Evolutionary conservation across 2,888 invertebrate genomes (phyloP).

Genomic region (Arctia plantaginis): DNA sequence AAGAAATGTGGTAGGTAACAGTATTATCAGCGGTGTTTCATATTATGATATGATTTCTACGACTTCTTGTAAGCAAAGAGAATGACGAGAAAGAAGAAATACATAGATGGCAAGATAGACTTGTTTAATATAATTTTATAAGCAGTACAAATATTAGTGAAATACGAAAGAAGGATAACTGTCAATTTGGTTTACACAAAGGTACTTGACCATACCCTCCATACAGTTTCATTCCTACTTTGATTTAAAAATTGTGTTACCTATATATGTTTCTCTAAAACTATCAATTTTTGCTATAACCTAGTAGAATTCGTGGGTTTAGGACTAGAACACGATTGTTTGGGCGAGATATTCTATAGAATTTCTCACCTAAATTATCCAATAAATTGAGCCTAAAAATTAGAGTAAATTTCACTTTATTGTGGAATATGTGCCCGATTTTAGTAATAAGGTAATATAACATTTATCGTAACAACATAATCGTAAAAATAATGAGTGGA

Average conservation of each 20-base stretch:
- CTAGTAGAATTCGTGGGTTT: too few species aligned
- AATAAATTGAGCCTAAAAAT: slow-evolving; percentile 57
- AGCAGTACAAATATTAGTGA: neutral
- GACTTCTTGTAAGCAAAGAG: too few species aligned
- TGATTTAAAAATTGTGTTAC: too few species aligned
- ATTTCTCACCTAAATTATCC: slow-evolving; percentile 34
- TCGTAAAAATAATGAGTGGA: slow-evolving; percentile 18
- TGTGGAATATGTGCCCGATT: slow-evolving; percentile 45
- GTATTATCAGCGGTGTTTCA: neutral
- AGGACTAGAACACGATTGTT: too few species aligned
- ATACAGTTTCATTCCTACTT: neutral
- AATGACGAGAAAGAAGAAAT: neutral
- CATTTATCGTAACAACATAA: slow-evolving; percentile 17
- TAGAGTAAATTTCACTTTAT: slow-evolving; percentile 56
- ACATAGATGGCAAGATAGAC: too few species aligned
- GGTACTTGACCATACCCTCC: neutral
- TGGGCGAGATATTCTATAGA: too few species aligned
- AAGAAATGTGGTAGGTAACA: neutral
- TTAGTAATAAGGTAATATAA: slow-evolving; percentile 16
- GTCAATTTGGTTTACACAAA: neutral
- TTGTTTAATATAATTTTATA: too few species aligned
- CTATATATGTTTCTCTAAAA: too few species aligned
- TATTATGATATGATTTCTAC: neutral
- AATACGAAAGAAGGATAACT: neutral
- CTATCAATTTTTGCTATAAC: too few species aligned